These are phyloP conservation scores for Thera obeliscata DNA, from an alignment of 2,888 invertebrate species.

Conservation along the genomic window DNA sequence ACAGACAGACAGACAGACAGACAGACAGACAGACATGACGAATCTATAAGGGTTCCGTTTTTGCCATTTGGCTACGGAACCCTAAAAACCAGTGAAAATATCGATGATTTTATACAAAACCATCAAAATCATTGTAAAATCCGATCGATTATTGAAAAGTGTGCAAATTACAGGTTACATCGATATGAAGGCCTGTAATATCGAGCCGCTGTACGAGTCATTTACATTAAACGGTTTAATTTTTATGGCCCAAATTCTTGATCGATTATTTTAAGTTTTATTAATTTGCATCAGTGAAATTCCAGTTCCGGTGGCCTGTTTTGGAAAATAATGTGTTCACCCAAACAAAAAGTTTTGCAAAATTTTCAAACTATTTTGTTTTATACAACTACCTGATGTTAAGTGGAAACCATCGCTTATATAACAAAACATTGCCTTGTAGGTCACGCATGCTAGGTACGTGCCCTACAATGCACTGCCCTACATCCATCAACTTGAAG, in stretches of 20 bases:
- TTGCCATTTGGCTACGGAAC: no score
- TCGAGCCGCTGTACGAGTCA: constrained; percentile 40
- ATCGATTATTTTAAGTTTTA: constrained; percentile 35
- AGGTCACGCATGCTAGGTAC: no score
- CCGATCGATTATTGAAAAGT: constrained; percentile 69
- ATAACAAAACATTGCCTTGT: no score
- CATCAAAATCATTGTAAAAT: constrained; percentile 31
- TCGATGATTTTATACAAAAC: background rate
- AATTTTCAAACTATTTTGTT: no score
- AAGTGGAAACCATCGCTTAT: no score
- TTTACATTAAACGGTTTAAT: constrained; percentile 64
- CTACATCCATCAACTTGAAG: no score
- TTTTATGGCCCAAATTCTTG: constrained; percentile 58
- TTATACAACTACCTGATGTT: no score
- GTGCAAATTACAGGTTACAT: constrained; percentile 67
- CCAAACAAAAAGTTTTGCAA: background rate
- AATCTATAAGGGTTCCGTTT: no score
- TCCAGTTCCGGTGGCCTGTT: constrained; percentile 1
- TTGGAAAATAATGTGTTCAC: background rate
- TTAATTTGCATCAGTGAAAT: constrained; percentile 24
- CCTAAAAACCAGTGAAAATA: background rate
- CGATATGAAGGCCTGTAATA: constrained; percentile 58
- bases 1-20: no score
- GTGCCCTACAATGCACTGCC: no score
- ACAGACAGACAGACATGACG: no score